Evolutionary conservation across 2,113 vertebrate species (phyloP).

Genomic region (Brachypodius melanocephalos): DNA sequence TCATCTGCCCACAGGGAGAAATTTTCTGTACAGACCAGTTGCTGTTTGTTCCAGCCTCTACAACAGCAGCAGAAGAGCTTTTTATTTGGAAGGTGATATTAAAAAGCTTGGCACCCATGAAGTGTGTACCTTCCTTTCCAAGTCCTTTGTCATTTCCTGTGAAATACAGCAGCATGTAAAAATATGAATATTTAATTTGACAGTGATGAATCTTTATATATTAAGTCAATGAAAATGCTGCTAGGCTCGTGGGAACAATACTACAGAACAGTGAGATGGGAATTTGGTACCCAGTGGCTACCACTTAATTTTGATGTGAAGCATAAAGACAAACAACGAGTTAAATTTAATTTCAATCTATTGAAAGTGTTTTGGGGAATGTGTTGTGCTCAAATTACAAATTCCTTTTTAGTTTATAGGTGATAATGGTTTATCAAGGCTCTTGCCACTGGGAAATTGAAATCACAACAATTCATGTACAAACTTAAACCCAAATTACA

Average conservation of each 20-base stretch:
- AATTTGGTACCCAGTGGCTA: not conserved
- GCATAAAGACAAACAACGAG: not conserved
- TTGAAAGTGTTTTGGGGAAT: not conserved
- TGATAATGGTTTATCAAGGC: not conserved
- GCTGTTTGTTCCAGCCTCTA: accelerated
- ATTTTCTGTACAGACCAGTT: not conserved
- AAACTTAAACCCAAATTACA: not conserved
- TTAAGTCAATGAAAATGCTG: not conserved
- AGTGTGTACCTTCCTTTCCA: not conserved
- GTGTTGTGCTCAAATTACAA: not conserved
- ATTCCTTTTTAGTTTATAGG: not conserved
- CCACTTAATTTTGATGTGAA: not conserved
- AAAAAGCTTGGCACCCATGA: not conserved
- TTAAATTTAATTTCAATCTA: not conserved
- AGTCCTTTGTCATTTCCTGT: not conserved
- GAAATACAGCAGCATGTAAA: not conserved
- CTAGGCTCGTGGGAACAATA: not conserved
- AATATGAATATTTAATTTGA: constrained; percentile 2
- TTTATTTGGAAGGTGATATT: not conserved
- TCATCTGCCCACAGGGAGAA: not conserved
- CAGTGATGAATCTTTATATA: not conserved
- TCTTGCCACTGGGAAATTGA: not conserved
- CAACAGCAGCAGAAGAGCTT: not conserved
- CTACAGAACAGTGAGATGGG: not conserved
- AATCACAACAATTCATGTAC: not conserved